A percentile compares a stretch with the other conserved stretches of the same genome.
These are phyloP conservation scores for Galerucella calmariensis DNA, from an alignment of 2,888 invertebrate species.

Conservation along the genomic window DNA sequence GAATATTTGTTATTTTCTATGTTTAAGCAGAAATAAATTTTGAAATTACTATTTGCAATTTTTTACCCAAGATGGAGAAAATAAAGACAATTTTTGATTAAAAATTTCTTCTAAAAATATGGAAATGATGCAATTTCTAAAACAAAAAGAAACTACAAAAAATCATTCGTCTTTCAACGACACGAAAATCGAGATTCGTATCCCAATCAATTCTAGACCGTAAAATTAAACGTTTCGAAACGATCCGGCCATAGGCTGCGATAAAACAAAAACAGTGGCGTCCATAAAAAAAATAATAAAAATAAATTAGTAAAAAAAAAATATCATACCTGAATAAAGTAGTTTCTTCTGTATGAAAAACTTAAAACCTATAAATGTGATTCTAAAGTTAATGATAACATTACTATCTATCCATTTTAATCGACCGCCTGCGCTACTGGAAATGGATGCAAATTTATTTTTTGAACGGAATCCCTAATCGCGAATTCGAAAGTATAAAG, in stretches of 20 bases:
- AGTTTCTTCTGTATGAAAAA: too few relatives aligned
- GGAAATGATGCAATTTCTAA: constrained; percentile 25
- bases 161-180: constrained; percentile 23
- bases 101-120: constrained; percentile 22
- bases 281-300: neutral
- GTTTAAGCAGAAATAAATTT: too few relatives aligned
- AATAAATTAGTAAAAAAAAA: neutral
- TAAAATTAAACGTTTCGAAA: constrained; percentile 36
- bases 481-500: constrained; percentile 36
- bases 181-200: constrained; percentile 15
- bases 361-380: too few relatives aligned
- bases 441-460: constrained; percentile 49
- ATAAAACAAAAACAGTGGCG: neutral
- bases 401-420: too few relatives aligned
- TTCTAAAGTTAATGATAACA: too few relatives aligned
- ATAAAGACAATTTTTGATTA: constrained; percentile 3
- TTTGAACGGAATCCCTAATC: constrained; percentile 37
- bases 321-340: too few relatives aligned
- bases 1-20: too few relatives aligned
- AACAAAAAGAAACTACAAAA: constrained; percentile 24
- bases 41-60: neutral
- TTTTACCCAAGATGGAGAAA: neutral
- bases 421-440: constrained; percentile 37
- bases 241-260: constrained; percentile 32
- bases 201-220: constrained; percentile 34